Conservation (phyloP, 2,888 invertebrate species). For the Cactoblastis cactorum region DNA sequence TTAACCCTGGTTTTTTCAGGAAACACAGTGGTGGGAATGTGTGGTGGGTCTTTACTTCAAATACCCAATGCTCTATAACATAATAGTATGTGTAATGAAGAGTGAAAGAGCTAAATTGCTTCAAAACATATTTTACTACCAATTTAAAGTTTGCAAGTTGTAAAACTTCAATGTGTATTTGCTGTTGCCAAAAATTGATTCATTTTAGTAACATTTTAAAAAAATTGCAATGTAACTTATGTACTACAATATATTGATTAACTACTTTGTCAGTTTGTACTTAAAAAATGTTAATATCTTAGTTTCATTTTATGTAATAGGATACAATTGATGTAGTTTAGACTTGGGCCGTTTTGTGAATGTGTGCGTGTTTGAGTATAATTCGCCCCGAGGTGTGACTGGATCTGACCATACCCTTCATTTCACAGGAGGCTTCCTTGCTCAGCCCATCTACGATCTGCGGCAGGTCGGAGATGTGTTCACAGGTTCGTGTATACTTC, state of each 20-base stretch:
- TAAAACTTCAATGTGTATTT: too few species aligned
- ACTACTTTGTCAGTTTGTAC: too few species aligned
- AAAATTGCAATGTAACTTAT: too few species aligned
- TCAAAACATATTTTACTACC: not conserved
- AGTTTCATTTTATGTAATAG: not conserved
- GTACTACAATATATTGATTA: too few species aligned
- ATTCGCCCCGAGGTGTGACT: slow-evolving; percentile 11
- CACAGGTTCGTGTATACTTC: slow-evolving; percentile 17
- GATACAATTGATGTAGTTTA: too few species aligned
- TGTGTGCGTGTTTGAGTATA: slow-evolving; percentile 15
- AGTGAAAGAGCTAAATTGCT: not conserved
- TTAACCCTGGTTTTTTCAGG: too few species aligned
- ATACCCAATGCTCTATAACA: slow-evolving; percentile 1
- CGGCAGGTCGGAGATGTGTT: slow-evolving; percentile 80
- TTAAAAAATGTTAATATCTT: too few species aligned
- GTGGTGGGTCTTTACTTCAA: too few species aligned
- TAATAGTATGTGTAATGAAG: not conserved
- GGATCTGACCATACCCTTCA: slow-evolving; percentile 12
- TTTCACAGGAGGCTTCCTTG: slow-evolving; percentile 64
- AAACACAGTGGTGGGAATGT: too few species aligned
- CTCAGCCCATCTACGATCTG: slow-evolving; percentile 84
- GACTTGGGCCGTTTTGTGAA: slow-evolving; percentile 6
- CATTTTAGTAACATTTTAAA: too few species aligned
- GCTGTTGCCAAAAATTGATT: too few species aligned
- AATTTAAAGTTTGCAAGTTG: too few species aligned